phyloP scores from a whole-genome alignment of 1,140 invertebrate species.

The Drosophila melanica region DNA sequence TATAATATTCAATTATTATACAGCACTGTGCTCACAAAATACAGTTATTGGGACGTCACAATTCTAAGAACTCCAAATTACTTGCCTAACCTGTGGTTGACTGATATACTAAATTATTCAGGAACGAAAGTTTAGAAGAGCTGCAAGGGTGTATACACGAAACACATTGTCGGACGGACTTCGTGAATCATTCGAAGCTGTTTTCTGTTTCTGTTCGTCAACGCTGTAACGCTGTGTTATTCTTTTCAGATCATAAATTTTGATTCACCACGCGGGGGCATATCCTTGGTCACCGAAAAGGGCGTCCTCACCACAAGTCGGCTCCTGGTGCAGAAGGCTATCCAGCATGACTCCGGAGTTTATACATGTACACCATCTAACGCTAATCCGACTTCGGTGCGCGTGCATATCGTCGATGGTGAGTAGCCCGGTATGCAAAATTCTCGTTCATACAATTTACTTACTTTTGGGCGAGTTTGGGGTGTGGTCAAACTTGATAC shows the following conservation, averaged over 20 bases:
- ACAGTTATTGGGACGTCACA: no score
- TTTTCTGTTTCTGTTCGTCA: neutral
- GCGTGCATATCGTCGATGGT: constrained; percentile 94
- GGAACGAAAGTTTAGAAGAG: no score
- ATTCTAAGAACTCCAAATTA: no score
- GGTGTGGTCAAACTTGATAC: no score
- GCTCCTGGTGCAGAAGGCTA: constrained; percentile 91
- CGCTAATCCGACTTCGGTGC: constrained; percentile 89
- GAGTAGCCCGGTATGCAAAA: constrained; percentile 84
- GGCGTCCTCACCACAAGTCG: constrained; percentile 91
- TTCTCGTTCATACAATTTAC: constrained; percentile 33
- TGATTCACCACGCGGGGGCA: constrained; percentile 90
- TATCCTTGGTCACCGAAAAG: constrained; percentile 92
- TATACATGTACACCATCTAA: constrained; percentile 92
- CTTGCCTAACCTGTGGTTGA: no score
- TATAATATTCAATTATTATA: no score
- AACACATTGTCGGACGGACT: no score
- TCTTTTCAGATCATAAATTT: constrained; percentile 89
- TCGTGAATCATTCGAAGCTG: no score
- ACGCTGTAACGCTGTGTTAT: constrained; percentile 32
- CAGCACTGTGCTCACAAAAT: no score
- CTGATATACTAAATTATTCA: no score
- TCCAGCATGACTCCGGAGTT: constrained; percentile 89
- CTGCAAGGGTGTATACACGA: no score
- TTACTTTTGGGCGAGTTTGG: no score